phyloP scores from a whole-genome alignment of 2,113 vertebrate species.

The Salvelinus namaycush region DNA sequence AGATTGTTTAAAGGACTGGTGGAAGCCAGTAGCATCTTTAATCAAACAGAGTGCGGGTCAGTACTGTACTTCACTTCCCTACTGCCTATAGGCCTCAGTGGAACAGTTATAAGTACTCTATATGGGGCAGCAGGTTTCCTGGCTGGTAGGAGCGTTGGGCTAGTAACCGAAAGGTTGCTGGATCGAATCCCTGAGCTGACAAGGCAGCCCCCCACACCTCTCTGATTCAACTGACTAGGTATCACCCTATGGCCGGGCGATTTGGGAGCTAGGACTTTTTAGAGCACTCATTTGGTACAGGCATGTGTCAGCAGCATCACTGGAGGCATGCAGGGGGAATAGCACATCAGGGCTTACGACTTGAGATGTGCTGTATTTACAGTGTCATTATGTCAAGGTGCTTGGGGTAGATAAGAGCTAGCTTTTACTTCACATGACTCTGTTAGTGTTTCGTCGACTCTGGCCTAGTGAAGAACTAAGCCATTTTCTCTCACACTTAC shows the following conservation, averaged over 20 bases:
- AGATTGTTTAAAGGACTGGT: conserved; percentile 62
- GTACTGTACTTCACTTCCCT: conserved; percentile 42
- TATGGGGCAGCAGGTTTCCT: too few relatives aligned
- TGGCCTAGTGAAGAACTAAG: conserved; percentile 25
- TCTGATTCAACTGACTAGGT: conserved; percentile 6
- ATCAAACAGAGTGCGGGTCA: conserved; percentile 65
- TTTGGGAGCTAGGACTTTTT: background rate
- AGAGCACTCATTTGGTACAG: background rate
- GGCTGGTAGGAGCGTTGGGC: too few relatives aligned
- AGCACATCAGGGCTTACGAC: conserved; percentile 36
- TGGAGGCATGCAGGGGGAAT: background rate
- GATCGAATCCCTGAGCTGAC: too few relatives aligned
- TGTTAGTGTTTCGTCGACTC: background rate
- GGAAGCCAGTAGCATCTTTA: conserved; percentile 64
- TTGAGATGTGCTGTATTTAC: conserved; percentile 47
- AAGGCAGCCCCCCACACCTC: too few relatives aligned
- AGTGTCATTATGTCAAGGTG: conserved; percentile 51
- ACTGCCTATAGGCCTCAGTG: conserved; percentile 12
- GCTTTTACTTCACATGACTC: conserved; percentile 38
- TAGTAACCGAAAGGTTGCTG: too few relatives aligned
- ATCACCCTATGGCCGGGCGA: background rate
- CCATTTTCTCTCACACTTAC: conserved; percentile 43
- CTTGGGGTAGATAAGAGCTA: conserved; percentile 25
- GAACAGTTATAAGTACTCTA: background rate
- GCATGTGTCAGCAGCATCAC: conserved; percentile 50